A percentile compares a stretch with the other conserved stretches of the same genome.
phyloP scores from a whole-genome alignment of 2,888 invertebrate species.

The Tenthredo amoena region DNA sequence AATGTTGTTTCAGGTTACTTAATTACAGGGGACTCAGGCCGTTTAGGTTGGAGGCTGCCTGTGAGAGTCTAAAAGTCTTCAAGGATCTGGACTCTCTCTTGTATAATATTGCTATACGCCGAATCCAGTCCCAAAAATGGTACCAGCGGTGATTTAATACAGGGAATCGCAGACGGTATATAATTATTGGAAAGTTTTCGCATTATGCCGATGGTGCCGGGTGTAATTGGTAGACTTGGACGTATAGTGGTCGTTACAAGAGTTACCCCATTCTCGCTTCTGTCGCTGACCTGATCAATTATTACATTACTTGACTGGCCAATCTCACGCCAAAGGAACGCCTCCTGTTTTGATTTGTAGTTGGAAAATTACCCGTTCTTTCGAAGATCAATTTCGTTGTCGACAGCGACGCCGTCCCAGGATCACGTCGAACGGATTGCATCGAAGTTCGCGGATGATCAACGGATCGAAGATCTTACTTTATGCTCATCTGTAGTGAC shows the following conservation, averaged over 20 bases:
- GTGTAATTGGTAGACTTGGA: conserved; percentile 41
- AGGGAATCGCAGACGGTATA: conserved; percentile 39
- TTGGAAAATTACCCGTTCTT: conserved; percentile 25
- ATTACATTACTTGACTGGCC: conserved; percentile 35
- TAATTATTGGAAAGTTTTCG: conserved; percentile 52
- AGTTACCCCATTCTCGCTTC: conserved; percentile 42
- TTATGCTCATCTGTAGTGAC: not conserved
- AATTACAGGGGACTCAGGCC: conserved; percentile 47
- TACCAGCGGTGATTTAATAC: conserved; percentile 48
- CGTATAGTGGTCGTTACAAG: conserved; percentile 15
- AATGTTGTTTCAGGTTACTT: conserved; percentile 47
- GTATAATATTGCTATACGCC: conserved; percentile 28
- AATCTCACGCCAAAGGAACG: not conserved
- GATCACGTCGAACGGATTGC: not conserved
- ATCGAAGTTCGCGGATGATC: not conserved
- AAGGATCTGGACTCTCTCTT: conserved; percentile 29
- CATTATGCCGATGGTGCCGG: conserved; percentile 32
- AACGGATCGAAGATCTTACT: not conserved
- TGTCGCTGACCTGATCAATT: conserved; percentile 49
- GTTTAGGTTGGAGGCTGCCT: conserved; percentile 37
- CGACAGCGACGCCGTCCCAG: not conserved
- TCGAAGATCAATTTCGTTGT: conserved; percentile 16
- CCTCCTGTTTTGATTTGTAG: conserved; percentile 41
- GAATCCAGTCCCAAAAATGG: conserved; percentile 50
- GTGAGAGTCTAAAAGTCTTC: conserved; percentile 22